phyloP scores from a whole-genome alignment of 2,888 invertebrate genomes.

The Caenorhabditis sp. region DNA sequence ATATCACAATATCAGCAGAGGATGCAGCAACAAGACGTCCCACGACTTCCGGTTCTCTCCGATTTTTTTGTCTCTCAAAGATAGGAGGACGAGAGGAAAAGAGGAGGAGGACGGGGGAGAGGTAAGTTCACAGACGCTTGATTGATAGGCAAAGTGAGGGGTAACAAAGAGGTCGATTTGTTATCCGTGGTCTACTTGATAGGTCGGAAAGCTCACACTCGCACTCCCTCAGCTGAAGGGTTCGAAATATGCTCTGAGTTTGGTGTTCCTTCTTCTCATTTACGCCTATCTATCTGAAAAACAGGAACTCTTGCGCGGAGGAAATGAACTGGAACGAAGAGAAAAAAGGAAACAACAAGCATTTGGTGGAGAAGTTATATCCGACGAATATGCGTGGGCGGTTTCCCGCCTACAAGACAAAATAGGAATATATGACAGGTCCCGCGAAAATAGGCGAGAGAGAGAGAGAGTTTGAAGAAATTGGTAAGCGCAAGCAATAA shows the following conservation, averaged over 20 bases:
- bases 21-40: slow-evolving; percentile 23
- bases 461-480: slow-evolving; percentile 8
- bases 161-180: slow-evolving; percentile 6
- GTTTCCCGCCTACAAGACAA: not conserved
- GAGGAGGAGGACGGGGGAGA: not conserved
- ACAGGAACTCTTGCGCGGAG: too few species aligned
- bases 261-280: too few species aligned
- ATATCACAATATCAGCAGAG: slow-evolving; percentile 55
- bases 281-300: too few species aligned
- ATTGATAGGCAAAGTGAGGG: slow-evolving; percentile 18
- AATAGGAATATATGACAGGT: slow-evolving; percentile 18
- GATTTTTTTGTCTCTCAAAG: not conserved
- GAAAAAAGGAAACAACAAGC: not conserved
- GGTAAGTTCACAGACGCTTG: slow-evolving; percentile 12
- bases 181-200: not conserved
- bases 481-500: slow-evolving; percentile 32
- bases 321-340: not conserved
- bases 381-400: not conserved
- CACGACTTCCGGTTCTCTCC: slow-evolving; percentile 37
- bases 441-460: slow-evolving; percentile 37
- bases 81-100: not conserved
- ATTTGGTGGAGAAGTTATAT: not conserved
- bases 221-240: too few species aligned
- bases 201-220: too few species aligned
- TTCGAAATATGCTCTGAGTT: too few species aligned